Base-by-base conservation (phyloP, 2,113 vertebrate genomes). In the Hypomesus transpacificus region DNA sequence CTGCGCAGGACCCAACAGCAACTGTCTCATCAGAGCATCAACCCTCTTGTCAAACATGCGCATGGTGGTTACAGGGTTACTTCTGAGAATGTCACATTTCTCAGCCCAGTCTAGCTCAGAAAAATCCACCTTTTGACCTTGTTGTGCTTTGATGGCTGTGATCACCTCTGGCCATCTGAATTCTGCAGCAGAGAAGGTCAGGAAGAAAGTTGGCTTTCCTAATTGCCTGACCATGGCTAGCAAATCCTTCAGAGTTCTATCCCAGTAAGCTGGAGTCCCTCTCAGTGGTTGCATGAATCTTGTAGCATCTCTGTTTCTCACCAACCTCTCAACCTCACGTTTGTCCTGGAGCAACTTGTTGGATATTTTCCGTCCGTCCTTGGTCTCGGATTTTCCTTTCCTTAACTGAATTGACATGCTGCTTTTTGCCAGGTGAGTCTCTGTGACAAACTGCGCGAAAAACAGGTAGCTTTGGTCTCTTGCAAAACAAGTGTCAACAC, bases 11-110 rank as follows among this genome's bases (percentile, higher is more conserved):
- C n/a, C n/a, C n/a, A n/a, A n/a, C n/a, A n/a, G n/a, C n/a, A n/a
- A n/a, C n/a, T n/a, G n/a, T n/a, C n/a, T n/a, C n/a, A n/a, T 14
- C 21, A 78, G 46, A 1, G 76, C 71, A 14, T 74, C 57, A 11
- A 78, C 60, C 20, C 56, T 20, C 50, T 66, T 65, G n/a, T 60
- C 71, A 68, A 74, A 74, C 56, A 74, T 60, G 28, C 65, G 17
- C 39, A 74, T 74, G 53, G 56, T 46, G 0, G 71, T 67, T 4
- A n/a, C n/a, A n/a, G n/a, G n/a, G n/a, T n/a, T n/a, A n/a, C n/a
- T n/a, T n/a, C n/a, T n/a, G n/a, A n/a, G n/a, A n/a, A n/a, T n/a
- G n/a, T n/a, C n/a, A n/a, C n/a, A n/a, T n/a, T n/a, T n/a, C n/a
- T n/a, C n/a, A n/a, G n/a, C n/a, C n/a, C n/a, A n/a, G n/a, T n/a